Base-by-base conservation (phyloP, 2,113 vertebrate species). In the Gobius niger region DNA sequence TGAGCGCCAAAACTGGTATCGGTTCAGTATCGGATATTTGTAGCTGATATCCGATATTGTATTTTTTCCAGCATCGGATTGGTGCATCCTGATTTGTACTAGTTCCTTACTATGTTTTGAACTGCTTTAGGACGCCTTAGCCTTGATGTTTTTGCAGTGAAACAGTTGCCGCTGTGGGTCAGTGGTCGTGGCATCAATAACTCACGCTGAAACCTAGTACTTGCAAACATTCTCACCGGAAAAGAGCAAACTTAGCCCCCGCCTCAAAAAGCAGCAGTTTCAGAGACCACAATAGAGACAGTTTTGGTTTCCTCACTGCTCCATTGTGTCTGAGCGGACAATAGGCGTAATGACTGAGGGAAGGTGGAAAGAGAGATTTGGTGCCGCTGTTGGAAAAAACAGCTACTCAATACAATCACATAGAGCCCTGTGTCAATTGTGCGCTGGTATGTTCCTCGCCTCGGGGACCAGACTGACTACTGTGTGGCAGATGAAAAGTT, bases 381-480 rank as follows among this genome's bases (percentile, higher is more conserved):
- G 64, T 72, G 76, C 61, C 70, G 12, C 67, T 9, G 65, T 52
- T 41, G 56, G 42, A 75, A 85, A 76, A 14, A 9, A 57, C 47
- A 60, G 68, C 68, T 56, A 81, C 44, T 34, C 77, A 90, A 86
- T 83, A 82, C 80, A 78, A 74, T 83, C 81, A 82, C 71, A 77
- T 24, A 56, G 11, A 70, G 57, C 70, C 47, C 52, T 0, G 2
- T 62, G 74, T 82, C 69, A 52, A 81, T 71, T 63, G 79, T 57
- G 54, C 46, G 7, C 24, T 11, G 15, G 65, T 47, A 64, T 69
- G 78, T 82, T 80, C 75, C 77, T 18, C 15, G 70, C 78, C 78
- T 63, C 8, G 0, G 63, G 74, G 69, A 62, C 9, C 10, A 49
- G 41, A 72, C 50, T 9, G 41, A 72, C 50, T 11, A 62, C 34